Conservation (phyloP, 2,797 vertebrate species). For the Muscicapa comitata region DNA sequence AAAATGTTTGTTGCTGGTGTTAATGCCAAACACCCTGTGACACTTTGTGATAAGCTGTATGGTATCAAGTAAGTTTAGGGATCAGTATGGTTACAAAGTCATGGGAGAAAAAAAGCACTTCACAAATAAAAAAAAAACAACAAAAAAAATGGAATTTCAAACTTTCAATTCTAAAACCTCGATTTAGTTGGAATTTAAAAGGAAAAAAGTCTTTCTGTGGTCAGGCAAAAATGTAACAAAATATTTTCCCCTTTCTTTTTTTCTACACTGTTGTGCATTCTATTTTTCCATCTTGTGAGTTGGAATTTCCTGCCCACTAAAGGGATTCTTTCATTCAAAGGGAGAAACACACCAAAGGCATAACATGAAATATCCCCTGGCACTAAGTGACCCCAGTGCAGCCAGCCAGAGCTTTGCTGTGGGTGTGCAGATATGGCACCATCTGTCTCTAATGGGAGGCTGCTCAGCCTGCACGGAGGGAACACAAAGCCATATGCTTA, state of each 20-base stretch:
- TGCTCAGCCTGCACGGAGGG: not conserved
- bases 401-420: not conserved
- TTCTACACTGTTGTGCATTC: not conserved
- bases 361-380: not conserved
- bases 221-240: not conserved
- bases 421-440: not conserved
- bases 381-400: not conserved
- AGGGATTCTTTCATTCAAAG: slow-evolving; percentile 7
- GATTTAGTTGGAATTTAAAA: not conserved
- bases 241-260: not conserved
- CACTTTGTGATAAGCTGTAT: not conserved
- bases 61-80: not conserved
- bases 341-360: not conserved
- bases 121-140: too few relatives aligned
- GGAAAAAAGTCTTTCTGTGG: not conserved
- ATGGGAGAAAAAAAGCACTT: not conserved
- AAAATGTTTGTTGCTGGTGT: not conserved
- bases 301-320: slow-evolving; percentile 16
- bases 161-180: not conserved
- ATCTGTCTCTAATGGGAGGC: slow-evolving; percentile 34
- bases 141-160: not conserved
- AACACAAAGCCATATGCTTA: slow-evolving; percentile 50
- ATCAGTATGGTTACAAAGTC: not conserved
- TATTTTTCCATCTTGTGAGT: not conserved
- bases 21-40: not conserved